Evolutionary conservation across 2,888 invertebrate genomes (phyloP), one percentile per base, ranked within the genome.

Genomic region (Lasioglossum villosulum): DNA sequence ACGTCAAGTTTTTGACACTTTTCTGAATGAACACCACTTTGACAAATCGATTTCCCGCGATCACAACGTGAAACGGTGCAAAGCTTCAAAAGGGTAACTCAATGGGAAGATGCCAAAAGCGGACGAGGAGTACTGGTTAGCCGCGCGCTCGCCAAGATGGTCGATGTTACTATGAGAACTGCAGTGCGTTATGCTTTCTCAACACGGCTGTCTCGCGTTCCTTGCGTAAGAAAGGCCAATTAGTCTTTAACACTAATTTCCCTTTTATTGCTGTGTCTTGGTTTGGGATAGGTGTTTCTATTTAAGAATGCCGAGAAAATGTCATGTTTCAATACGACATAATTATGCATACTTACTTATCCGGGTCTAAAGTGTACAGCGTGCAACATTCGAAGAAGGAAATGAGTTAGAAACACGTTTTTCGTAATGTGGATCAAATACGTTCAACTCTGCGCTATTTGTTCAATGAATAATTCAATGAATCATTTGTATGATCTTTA

Each of bases 181-280:
- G 76, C 78, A 75, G 89, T 91, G 75, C 91, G 93, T 93, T 94
- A 94, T 94, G 94, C 94, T 94, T 94, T 94, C 94, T 94, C 93
- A 93, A 94, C 93, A 92, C 91, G 90, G 80, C 83, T 48, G 56
- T 80, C 81, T 71, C 73, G 48, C 74, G 86, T 81, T 83, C 83
- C 91, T 93, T 93, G 90, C 91, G 90, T 91, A 93, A 93, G 86
- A 82, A 19, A 48, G 78, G 79, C 83, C 73, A 84, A 90, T 91
- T 88, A 88, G 77, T 83, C 82, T 77, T 77, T 82, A 84, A 74
- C 86, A 75, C 89, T 88, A 86, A 89, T 91, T 91, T 90, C 79
- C 79, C 86, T 86, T 87, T 88, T 89, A 88, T 89, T 86, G 80
- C 45, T 37, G 19, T 77, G 19, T n/a, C 68, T n/a, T 48, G 75